Evolutionary conservation across 1,140 invertebrate genomes (phyloP).

Genomic region (Tetramorium parvispinum): DNA sequence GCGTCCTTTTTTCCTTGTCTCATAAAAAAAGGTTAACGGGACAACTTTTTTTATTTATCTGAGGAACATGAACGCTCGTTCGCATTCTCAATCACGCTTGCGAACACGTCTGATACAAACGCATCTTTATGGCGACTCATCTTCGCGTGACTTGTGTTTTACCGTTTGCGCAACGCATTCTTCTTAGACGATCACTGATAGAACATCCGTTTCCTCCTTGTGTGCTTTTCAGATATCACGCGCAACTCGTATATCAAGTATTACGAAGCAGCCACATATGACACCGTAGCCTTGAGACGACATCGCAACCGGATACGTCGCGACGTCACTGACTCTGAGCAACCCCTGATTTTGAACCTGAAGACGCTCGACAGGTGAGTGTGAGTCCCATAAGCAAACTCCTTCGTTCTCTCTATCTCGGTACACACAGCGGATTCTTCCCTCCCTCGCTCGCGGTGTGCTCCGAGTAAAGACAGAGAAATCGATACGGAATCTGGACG

Average conservation of each 20-base stretch:
- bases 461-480: constrained; percentile 22
- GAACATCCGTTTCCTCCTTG: constrained; percentile 14
- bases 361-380: constrained; percentile 68
- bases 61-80: background rate
- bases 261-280: constrained; percentile 69
- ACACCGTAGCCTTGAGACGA: constrained; percentile 70
- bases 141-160: constrained; percentile 16
- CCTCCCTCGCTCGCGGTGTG: background rate
- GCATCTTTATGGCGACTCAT: constrained; percentile 23
- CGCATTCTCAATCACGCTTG: constrained; percentile 5
- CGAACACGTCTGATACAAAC: background rate
- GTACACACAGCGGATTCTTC: background rate
- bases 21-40: background rate
- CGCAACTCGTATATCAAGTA: constrained; percentile 69
- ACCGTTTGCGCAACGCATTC: constrained; percentile 19
- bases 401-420: background rate
- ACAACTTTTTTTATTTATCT: constrained; percentile 2
- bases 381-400: constrained; percentile 35
- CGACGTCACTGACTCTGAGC: constrained; percentile 58
- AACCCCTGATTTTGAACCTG: constrained; percentile 66
- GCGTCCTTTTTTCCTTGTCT: background rate
- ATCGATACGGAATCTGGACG: constrained; percentile 38
- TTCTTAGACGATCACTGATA: constrained; percentile 25
- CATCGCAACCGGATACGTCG: constrained; percentile 72
- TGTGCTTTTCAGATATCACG: constrained; percentile 69